Conservation (phyloP, 2,113 vertebrate species). For the Thamnaconus septentrionalis region DNA sequence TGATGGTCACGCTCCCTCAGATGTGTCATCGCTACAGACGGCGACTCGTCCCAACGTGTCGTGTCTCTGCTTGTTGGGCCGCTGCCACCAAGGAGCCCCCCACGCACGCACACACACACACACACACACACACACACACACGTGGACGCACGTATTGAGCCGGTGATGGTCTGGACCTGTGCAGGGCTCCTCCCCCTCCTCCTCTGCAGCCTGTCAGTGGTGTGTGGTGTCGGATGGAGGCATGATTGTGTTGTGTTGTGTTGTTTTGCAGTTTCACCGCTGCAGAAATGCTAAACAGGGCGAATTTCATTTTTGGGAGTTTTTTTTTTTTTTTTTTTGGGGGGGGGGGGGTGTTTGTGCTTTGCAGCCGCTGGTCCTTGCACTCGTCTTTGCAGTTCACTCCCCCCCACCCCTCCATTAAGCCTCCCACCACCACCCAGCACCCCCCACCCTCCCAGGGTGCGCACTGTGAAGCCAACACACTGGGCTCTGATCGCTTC, state of each 20-base stretch:
- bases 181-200: slow-evolving; percentile 40
- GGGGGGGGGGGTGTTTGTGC: no score
- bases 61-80: slow-evolving; percentile 45
- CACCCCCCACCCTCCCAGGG: slow-evolving; percentile 19
- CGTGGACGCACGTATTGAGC: no score
- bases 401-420: background rate
- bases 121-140: background rate
- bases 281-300: slow-evolving; percentile 60
- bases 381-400: slow-evolving; percentile 44
- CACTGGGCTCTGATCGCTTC: slow-evolving; percentile 54
- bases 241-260: slow-evolving; percentile 4
- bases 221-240: slow-evolving; percentile 8
- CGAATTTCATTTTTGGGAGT: background rate
- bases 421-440: background rate
- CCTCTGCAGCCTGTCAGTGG: slow-evolving; percentile 37
- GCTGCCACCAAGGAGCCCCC: background rate
- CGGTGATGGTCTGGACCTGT: no score
- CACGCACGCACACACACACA: background rate
- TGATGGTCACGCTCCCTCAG: slow-evolving; percentile 71
- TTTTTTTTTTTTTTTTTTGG: no score
- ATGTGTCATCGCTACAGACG: slow-evolving; percentile 59
- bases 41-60: slow-evolving; percentile 26
- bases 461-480: slow-evolving; percentile 65
- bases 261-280: slow-evolving; percentile 22
- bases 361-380: slow-evolving; percentile 49